phyloP scores from a whole-genome alignment of 2,113 vertebrate species.

The Channa maculata region DNA sequence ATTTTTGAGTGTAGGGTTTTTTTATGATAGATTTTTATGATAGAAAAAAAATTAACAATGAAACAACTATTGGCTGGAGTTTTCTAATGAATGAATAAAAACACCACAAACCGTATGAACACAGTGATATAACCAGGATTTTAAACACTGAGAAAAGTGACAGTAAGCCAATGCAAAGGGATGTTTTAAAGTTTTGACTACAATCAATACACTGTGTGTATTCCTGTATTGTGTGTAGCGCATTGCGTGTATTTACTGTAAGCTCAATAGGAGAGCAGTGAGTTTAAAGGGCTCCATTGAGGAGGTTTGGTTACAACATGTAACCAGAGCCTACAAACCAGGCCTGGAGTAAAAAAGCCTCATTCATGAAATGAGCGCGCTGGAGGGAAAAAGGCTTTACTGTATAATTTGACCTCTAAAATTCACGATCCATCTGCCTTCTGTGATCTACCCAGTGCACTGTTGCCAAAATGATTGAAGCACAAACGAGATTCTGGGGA shows the following conservation, averaged over 20 bases:
- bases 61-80: too few species aligned
- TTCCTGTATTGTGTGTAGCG: neutral
- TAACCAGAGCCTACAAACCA: conserved; percentile 55
- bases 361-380: conserved; percentile 66
- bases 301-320: conserved; percentile 60
- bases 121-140: too few species aligned
- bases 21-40: too few species aligned
- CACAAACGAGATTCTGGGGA: conserved; percentile 26
- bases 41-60: neutral
- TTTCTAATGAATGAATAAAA: neutral
- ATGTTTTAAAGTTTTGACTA: neutral
- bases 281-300: conserved; percentile 61
- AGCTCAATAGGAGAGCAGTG: conserved; percentile 13
- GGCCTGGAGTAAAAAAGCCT: conserved; percentile 49
- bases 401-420: conserved; percentile 70
- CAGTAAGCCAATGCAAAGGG: neutral
- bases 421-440: conserved; percentile 66
- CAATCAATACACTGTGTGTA: neutral
- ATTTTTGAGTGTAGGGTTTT: too few species aligned
- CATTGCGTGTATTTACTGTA: neutral
- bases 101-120: too few species aligned
- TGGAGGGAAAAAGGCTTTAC: conserved; percentile 43
- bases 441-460: conserved; percentile 49
- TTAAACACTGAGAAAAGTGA: too few species aligned
- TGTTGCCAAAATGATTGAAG: conserved; percentile 56